Percentiles rank a stretch among this genome's conserved stretches.
Conservation (phyloP, 2,113 vertebrate species). For the Vulpes ferrilata region DNA sequence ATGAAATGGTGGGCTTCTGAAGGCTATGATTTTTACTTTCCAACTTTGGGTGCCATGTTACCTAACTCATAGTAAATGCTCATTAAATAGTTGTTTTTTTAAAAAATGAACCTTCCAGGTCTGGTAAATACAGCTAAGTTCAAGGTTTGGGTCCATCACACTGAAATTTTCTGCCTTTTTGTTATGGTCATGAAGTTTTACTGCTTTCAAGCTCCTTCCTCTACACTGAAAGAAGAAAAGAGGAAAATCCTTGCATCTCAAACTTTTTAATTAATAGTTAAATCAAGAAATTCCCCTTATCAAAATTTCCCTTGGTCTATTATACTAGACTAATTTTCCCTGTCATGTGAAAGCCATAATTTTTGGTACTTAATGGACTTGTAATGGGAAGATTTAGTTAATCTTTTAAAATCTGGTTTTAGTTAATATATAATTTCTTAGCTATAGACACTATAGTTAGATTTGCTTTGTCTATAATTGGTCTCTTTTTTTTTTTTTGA, state of each 20-base stretch:
- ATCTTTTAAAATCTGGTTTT: conserved; percentile 63
- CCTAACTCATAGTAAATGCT: neutral
- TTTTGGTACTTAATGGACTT: conserved; percentile 63
- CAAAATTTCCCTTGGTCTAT: conserved; percentile 58
- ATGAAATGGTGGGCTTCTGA: neutral
- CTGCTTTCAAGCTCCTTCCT: conserved; percentile 20
- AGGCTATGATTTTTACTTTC: neutral
- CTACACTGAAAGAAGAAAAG: conserved; percentile 34
- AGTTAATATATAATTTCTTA: conserved; percentile 55
- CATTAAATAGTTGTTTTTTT: neutral
- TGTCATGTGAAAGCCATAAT: conserved; percentile 55
- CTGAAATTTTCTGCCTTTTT: conserved; percentile 30
- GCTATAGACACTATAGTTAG: neutral
- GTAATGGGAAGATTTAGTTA: conserved; percentile 59
- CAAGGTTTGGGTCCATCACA: neutral
- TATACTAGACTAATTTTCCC: conserved; percentile 41
- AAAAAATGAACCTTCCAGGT: neutral
- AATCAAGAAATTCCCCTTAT: neutral
- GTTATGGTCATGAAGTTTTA: neutral
- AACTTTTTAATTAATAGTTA: neutral
- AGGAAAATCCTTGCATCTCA: neutral
- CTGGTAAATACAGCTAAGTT: neutral
- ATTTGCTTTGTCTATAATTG: conserved; percentile 62
- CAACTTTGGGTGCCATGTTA: neutral
- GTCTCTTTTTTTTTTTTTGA: neutral